A percentile compares a stretch with the other conserved stretches of the same genome.
These are phyloP conservation scores for Zaprionus lachaisei DNA, from an alignment of 1,140 invertebrate species.

Conservation along the genomic window DNA sequence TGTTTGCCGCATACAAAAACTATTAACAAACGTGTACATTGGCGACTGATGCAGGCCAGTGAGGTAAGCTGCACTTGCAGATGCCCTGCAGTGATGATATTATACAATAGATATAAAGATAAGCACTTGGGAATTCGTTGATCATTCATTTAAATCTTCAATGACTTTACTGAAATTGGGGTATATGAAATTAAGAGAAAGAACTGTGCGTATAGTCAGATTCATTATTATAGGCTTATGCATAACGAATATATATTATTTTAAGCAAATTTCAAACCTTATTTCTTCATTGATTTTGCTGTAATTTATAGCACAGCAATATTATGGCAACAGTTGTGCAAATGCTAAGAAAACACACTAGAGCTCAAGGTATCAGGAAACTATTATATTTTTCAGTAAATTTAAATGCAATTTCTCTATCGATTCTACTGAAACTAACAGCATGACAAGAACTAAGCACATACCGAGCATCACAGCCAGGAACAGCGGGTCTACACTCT, in stretches of 20 bases:
- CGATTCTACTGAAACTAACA: background rate
- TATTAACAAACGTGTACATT: conserved; percentile 32
- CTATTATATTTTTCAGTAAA: background rate
- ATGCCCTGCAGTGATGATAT: background rate
- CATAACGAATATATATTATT: background rate
- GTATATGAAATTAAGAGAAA: background rate
- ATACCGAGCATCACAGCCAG: background rate
- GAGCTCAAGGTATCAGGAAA: too few species aligned
- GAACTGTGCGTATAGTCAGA: background rate
- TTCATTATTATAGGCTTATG: background rate
- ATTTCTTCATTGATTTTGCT: background rate
- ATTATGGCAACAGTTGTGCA: too few species aligned
- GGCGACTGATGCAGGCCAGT: background rate
- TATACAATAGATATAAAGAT: too few species aligned
- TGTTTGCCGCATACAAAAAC: conserved; percentile 38
- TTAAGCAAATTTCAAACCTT: too few species aligned
- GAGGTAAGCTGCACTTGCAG: background rate
- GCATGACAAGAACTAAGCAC: background rate
- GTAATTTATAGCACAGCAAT: too few species aligned
- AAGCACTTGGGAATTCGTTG: background rate
- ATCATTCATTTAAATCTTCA: background rate
- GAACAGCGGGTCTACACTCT: background rate
- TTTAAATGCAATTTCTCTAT: background rate
- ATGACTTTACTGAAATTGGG: background rate
- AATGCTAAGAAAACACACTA: too few species aligned